Percentiles rank a stretch among this genome's conserved stretches.
These are phyloP conservation scores for Rana temporaria DNA, from an alignment of 2,113 vertebrate genomes.

Conservation along the genomic window DNA sequence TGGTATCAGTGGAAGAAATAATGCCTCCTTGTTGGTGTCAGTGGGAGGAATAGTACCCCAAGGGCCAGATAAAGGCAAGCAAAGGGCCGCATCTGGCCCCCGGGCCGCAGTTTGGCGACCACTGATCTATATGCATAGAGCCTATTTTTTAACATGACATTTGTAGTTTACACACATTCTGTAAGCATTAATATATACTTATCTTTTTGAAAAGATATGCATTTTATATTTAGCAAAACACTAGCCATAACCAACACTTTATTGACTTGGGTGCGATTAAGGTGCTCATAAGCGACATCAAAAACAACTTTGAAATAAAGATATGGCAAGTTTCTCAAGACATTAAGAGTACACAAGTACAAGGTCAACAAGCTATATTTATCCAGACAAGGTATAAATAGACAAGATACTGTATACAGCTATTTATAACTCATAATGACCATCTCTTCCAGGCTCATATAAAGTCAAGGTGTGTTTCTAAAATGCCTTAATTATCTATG, in stretches of 20 bases:
- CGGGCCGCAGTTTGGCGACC: too few species aligned
- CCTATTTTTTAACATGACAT: too few species aligned
- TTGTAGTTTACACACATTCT: too few species aligned
- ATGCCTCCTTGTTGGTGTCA: too few species aligned
- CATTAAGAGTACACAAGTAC: background rate
- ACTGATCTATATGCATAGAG: too few species aligned
- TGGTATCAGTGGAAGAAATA: too few species aligned
- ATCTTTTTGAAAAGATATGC: too few species aligned
- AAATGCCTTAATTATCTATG: background rate
- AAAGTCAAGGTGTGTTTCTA: background rate
- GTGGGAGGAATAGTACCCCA: too few species aligned
- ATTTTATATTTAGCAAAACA: slow-evolving; percentile 18
- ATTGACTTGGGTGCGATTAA: background rate
- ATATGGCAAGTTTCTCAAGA: background rate
- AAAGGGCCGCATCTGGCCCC: too few species aligned
- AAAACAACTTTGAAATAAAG: background rate
- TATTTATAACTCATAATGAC: slow-evolving; percentile 14
- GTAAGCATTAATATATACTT: too few species aligned
- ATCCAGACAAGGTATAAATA: slow-evolving; percentile 13
- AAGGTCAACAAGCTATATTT: slow-evolving; percentile 38
- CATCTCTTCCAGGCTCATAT: background rate
- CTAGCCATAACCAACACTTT: background rate
- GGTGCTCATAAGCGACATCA: background rate
- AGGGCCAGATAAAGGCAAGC: too few species aligned
- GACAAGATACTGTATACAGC: background rate